Conservation (phyloP, 2,888 invertebrate genomes). For the Drosophila recens region DNA sequence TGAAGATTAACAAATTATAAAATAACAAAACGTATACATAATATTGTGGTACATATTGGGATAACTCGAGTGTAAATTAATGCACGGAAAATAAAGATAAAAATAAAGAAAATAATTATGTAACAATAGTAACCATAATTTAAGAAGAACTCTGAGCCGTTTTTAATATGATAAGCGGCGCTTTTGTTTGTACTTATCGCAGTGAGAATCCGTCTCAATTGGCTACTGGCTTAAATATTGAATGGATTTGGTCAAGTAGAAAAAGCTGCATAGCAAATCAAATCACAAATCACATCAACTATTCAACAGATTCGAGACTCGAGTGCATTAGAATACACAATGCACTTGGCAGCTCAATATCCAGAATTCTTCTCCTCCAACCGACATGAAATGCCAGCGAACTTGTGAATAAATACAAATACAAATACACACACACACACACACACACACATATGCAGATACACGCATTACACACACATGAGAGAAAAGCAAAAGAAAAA, state of each 20-base stretch:
- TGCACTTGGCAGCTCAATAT: constrained; percentile 42
- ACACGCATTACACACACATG: constrained; percentile 17
- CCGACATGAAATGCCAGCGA: constrained; percentile 40
- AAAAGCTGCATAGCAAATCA: constrained; percentile 68
- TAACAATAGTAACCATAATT: too few species aligned
- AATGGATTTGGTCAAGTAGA: constrained; percentile 51
- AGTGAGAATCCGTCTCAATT: constrained; percentile 51
- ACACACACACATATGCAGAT: background rate
- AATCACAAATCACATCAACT: constrained; percentile 68
- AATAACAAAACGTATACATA: too few species aligned
- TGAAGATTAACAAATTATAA: too few species aligned
- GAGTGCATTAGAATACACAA: constrained; percentile 51
- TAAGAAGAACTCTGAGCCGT: constrained; percentile 10
- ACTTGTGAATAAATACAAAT: constrained; percentile 4
- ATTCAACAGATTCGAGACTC: constrained; percentile 54
- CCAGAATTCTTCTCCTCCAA: constrained; percentile 4
- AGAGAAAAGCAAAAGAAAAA: constrained; percentile 39
- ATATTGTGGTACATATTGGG: too few species aligned
- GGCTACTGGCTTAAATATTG: constrained; percentile 37
- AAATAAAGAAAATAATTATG: too few species aligned
- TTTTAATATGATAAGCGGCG: constrained; percentile 10
- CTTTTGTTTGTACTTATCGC: constrained; percentile 44
- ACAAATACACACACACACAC: constrained; percentile 14
- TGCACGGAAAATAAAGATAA: too few species aligned
- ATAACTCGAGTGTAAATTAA: too few species aligned